A percentile compares a stretch with the other conserved stretches of the same genome.
phyloP scores from a whole-genome alignment of 2,888 invertebrate genomes.

The Lacanobia oleracea region DNA sequence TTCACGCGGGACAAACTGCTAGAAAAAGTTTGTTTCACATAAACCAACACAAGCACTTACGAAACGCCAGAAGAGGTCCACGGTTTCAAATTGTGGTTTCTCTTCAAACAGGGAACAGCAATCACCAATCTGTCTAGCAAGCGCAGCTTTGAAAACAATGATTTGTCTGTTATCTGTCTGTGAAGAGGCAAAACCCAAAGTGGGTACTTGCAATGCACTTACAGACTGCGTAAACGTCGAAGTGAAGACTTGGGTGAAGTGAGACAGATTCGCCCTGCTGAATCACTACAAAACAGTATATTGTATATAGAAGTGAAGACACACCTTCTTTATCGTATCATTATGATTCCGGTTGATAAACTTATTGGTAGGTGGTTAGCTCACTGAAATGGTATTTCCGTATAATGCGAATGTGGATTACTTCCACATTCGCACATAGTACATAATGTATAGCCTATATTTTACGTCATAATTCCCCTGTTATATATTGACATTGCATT shows the following conservation, averaged over 20 bases:
- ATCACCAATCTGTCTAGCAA: background rate
- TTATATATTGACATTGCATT: background rate
- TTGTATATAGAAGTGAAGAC: background rate
- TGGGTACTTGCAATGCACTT: too few species aligned
- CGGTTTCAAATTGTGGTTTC: too few species aligned
- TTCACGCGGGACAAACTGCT: background rate
- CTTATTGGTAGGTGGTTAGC: conserved; percentile 4
- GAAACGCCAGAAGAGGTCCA: too few species aligned
- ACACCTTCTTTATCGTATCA: conserved; percentile 9
- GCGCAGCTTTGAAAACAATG: background rate
- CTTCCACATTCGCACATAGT: too few species aligned
- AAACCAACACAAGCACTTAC: too few species aligned
- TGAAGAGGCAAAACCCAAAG: background rate
- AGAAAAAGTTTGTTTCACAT: too few species aligned
- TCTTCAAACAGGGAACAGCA: too few species aligned
- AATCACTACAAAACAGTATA: conserved; percentile 4
- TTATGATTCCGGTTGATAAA: conserved; percentile 8
- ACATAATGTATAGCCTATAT: background rate
- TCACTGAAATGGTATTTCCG: conserved; percentile 21
- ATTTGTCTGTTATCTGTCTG: background rate
- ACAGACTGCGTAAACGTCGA: too few species aligned
- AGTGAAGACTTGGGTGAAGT: too few species aligned
- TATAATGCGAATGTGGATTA: background rate
- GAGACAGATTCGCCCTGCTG: too few species aligned
- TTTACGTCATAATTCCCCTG: conserved; percentile 1